Evolutionary conservation across 2,113 vertebrate species (phyloP), one percentile per base, ranked within the genome.

Genomic region (Lontra canadensis): DNA sequence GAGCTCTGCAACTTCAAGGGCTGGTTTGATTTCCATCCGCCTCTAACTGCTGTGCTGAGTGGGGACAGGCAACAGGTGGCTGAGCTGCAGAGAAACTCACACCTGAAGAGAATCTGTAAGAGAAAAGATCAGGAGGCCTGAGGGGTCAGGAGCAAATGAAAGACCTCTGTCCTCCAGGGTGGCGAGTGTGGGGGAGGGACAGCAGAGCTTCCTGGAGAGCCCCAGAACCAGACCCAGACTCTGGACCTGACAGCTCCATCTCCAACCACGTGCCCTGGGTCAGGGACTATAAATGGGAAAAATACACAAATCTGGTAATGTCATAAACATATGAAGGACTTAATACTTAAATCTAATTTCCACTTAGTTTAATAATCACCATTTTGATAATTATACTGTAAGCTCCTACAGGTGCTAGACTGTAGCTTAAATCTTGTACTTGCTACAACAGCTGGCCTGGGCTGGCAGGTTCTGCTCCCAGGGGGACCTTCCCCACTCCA

Each of bases 161-260:
- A 84, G 71, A 23, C 34, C 81, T 15, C 23, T 6, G 9, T 36
- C 74, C 57, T n/a, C 26, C 31, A 8, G 14, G 78, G n/a, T 1
- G 0, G 14, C 0, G 31, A 4, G n/a, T 9, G 49, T 5, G 11
- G 39, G 69, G 6, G 7, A 39, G 21, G 52, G 47, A 39, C 9
- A 29, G 13, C 74, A n/a, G 63, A 63, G 17, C 55, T 81, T 88
- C 81, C 65, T 5, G 14, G 25, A 61, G 61, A 73, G 74, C 49
- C 25, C 36, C 52, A 73, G 73, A 59, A n/a, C 9, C 39, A 69
- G 26, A 25, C 59, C 29, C 3, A n/a, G 65, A 47, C 42, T 55
- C 63, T 42, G 44, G 5, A 25, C 59, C 57, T 1, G 9, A 49
- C 4, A 61, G 71, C 29, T 17, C 67, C 26, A 42, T n/a, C 10